These are phyloP conservation scores for Hippocampus barbouri DNA, from an alignment of 2,113 vertebrate genomes.

Conservation along the genomic window DNA sequence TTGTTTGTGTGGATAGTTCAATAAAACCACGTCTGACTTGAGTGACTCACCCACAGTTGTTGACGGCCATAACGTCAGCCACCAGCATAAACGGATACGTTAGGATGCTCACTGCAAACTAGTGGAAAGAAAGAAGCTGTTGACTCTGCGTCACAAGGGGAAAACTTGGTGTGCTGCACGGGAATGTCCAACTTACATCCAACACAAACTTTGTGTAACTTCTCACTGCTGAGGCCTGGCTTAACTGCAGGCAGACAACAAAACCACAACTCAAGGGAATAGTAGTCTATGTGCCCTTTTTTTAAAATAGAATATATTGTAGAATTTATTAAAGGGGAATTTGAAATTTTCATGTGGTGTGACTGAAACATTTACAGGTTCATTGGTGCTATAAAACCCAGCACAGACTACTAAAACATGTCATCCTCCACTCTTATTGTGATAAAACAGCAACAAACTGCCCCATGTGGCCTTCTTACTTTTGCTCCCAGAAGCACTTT, in stretches of 20 bases:
- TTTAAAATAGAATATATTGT: not conserved
- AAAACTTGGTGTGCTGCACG: too few species aligned
- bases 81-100: constrained; percentile 87
- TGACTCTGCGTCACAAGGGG: not conserved
- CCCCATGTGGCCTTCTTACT: not conserved
- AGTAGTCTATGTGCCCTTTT: not conserved
- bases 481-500: not conserved
- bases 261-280: not conserved
- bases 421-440: not conserved
- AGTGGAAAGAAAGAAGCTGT: constrained; percentile 28
- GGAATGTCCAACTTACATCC: constrained; percentile 72
- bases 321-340: too few species aligned
- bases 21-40: too few species aligned
- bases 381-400: not conserved
- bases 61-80: constrained; percentile 86
- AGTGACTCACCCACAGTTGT: constrained; percentile 84
- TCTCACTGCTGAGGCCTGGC: constrained; percentile 81
- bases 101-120: constrained; percentile 85
- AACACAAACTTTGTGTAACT: constrained; percentile 89
- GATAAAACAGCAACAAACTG: not conserved
- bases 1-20: too few species aligned
- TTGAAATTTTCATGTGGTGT: too few species aligned
- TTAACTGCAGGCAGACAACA: constrained; percentile 73
- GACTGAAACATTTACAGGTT: not conserved
- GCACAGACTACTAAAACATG: not conserved